A percentile compares a stretch with the other conserved stretches of the same genome.
Evolutionary conservation across 2,113 vertebrate genomes (phyloP).

Genomic region (Silurus meridionalis): DNA sequence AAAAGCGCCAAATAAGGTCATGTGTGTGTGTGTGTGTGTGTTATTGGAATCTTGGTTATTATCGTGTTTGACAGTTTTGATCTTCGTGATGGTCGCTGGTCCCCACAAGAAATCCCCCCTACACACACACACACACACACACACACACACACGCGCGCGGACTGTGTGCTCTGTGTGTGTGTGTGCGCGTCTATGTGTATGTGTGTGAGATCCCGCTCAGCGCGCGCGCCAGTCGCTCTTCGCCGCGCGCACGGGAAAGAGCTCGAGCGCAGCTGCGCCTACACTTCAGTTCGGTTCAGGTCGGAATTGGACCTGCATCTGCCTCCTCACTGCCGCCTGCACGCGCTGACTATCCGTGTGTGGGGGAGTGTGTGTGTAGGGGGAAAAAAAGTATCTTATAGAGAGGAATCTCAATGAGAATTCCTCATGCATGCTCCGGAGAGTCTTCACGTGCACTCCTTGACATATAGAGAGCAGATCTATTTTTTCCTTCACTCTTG

Average conservation of each 20-base stretch:
- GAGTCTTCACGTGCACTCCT: background rate
- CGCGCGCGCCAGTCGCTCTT: conserved; percentile 43
- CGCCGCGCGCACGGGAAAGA: conserved; percentile 30
- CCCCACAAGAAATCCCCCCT: background rate
- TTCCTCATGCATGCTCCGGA: background rate
- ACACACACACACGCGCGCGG: too few species aligned
- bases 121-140: too few species aligned
- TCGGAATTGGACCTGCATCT: background rate
- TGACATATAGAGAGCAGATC: background rate
- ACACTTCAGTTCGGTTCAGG: background rate
- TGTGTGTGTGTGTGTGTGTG: too few species aligned
- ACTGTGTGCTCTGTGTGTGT: background rate
- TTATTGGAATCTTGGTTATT: too few species aligned
- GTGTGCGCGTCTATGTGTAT: background rate
- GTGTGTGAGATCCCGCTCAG: conserved; percentile 31
- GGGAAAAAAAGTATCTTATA: background rate
- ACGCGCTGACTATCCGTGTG: background rate
- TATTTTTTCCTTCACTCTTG: background rate
- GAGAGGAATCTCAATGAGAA: background rate
- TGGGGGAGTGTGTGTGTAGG: too few species aligned
- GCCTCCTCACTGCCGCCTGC: background rate
- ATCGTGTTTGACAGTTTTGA: too few species aligned
- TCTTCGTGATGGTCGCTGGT: background rate
- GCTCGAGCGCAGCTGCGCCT: conserved; percentile 18
- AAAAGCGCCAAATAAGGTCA: background rate